A percentile compares a stretch with the other conserved stretches of the same genome.
phyloP scores from a whole-genome alignment of 2,113 vertebrate genomes.

The Cottus gobio region DNA sequence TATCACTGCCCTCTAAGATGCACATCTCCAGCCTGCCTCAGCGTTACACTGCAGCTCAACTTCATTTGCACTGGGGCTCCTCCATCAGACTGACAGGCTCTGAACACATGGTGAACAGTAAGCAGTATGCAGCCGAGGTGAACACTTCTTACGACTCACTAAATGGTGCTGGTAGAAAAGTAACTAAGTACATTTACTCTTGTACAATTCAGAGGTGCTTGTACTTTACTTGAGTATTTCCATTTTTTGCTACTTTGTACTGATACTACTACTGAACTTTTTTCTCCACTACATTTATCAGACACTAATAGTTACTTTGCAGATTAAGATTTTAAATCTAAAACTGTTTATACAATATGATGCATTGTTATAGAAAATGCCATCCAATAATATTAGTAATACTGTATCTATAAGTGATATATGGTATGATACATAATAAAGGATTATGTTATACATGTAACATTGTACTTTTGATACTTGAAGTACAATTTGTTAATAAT shows the following conservation, averaged over 20 bases:
- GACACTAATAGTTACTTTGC: neutral
- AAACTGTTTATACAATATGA: neutral
- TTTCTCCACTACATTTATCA: neutral
- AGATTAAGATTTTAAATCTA: neutral
- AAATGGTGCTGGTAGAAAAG: neutral
- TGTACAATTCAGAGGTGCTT: neutral
- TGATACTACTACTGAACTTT: neutral
- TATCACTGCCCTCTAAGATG: constrained; percentile 88
- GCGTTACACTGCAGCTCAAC: constrained; percentile 88
- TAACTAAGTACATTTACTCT: neutral
- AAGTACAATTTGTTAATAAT: neutral
- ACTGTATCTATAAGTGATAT: neutral
- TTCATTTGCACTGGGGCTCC: constrained; percentile 97
- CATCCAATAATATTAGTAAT: neutral
- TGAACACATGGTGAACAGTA: constrained; percentile 89
- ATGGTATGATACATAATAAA: neutral
- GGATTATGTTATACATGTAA: too few species aligned
- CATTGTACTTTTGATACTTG: neutral
- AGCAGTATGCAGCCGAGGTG: constrained; percentile 93
- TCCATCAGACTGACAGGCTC: constrained; percentile 84
- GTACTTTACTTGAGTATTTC: neutral
- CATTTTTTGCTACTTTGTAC: neutral
- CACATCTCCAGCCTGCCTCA: constrained; percentile 85
- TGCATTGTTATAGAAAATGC: neutral
- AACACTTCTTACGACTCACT: constrained; percentile 35